A percentile compares a stretch with the other conserved stretches of the same genome.
Evolutionary conservation across 1,140 invertebrate genomes (phyloP).

Genomic region (Orius insidiosus): DNA sequence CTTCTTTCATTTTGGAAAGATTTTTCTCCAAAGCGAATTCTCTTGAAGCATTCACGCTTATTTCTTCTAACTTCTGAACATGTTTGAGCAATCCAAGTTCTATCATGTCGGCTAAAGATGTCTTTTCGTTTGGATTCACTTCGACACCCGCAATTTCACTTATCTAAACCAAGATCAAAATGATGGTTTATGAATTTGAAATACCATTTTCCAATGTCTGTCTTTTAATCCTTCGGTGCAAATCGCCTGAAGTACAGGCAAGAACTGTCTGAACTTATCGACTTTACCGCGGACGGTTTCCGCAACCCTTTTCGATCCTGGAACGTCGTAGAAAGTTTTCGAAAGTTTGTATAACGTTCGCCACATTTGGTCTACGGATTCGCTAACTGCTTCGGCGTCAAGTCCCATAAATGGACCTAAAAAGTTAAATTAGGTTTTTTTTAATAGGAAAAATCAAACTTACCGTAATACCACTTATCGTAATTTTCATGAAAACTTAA

Average conservation of each 20-base stretch:
- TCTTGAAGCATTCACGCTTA: slow-evolving; percentile 72
- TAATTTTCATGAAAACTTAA: slow-evolving; percentile 71
- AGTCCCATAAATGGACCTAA: slow-evolving; percentile 58
- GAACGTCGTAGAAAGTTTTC: slow-evolving; percentile 59
- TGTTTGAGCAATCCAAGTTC: slow-evolving; percentile 65
- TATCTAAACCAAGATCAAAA: too few species aligned
- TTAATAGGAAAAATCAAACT: slow-evolving; percentile 13
- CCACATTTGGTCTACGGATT: slow-evolving; percentile 72
- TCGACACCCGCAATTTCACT: slow-evolving; percentile 52
- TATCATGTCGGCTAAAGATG: slow-evolving; percentile 72
- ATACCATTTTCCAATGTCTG: slow-evolving; percentile 72
- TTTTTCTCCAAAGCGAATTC: slow-evolving; percentile 74
- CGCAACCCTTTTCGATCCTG: slow-evolving; percentile 69
- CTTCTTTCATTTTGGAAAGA: slow-evolving; percentile 73
- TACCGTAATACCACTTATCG: slow-evolving; percentile 47
- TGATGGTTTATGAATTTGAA: slow-evolving; percentile 10
- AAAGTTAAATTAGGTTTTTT: neutral
- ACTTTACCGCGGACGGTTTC: slow-evolving; percentile 72
- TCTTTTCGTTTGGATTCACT: slow-evolving; percentile 41
- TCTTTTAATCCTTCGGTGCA: slow-evolving; percentile 75
- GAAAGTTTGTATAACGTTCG: slow-evolving; percentile 59
- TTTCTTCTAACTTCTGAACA: slow-evolving; percentile 62
- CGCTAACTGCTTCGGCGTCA: slow-evolving; percentile 65
- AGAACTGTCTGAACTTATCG: slow-evolving; percentile 74
- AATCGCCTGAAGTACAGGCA: slow-evolving; percentile 72